A percentile compares a stretch with the other conserved stretches of the same genome.
Conservation (phyloP, 2,797 vertebrate species). For the Apodemus agrarius region DNA sequence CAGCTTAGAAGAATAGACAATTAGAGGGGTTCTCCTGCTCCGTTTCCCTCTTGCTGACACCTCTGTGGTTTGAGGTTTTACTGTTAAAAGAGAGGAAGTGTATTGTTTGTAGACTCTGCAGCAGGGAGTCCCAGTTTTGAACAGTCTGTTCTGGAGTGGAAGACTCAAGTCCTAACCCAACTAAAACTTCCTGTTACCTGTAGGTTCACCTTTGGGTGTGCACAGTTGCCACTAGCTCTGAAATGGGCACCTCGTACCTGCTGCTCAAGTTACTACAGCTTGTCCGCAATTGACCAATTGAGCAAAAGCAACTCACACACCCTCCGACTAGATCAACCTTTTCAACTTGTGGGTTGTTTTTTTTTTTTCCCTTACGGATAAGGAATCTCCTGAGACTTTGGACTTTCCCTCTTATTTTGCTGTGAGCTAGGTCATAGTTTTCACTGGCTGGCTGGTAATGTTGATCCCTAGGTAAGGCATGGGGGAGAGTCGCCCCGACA, state of each 20-base stretch:
- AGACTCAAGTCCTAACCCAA: neutral
- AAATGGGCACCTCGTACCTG: neutral
- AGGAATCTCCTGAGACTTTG: neutral
- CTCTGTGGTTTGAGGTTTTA: slow-evolving; percentile 78
- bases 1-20: slow-evolving; percentile 54
- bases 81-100: slow-evolving; percentile 51
- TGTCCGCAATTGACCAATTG: neutral
- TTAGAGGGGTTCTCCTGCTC: slow-evolving; percentile 54
- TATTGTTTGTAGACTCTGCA: slow-evolving; percentile 61
- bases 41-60: slow-evolving; percentile 54
- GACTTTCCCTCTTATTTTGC: neutral
- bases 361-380: neutral
- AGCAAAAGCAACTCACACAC: neutral
- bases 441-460: neutral
- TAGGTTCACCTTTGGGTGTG: neutral
- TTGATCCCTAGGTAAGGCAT: neutral
- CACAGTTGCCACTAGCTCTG: neutral
- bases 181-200: neutral
- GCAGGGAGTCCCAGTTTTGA: neutral
- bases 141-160: slow-evolving; percentile 5
- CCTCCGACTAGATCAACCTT: neutral
- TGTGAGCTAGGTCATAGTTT: neutral
- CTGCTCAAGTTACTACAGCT: neutral
- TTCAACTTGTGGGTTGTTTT: neutral
- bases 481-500: neutral